Percentiles rank a stretch among this genome's conserved stretches.
phyloP scores from a whole-genome alignment of 2,797 vertebrate genomes.

The Aplochiton taeniatus region DNA sequence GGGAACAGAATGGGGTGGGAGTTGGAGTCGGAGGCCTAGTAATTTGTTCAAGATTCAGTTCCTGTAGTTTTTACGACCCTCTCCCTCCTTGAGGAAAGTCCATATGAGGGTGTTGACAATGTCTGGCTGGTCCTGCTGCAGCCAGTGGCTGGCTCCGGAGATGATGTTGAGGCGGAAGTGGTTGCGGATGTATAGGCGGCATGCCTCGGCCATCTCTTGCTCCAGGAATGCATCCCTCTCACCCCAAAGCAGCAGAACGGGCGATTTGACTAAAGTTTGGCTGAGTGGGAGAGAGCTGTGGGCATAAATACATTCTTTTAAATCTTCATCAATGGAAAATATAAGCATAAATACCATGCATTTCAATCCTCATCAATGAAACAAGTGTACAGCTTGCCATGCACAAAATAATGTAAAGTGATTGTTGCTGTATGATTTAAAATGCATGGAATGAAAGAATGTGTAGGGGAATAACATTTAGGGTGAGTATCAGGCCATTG shows the following conservation, averaged over 20 bases:
- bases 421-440: no score
- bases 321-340: no score
- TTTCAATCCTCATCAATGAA: no score
- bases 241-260: conserved; percentile 93
- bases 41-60: conserved; percentile 59
- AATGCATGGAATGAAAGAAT: no score
- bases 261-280: conserved; percentile 87
- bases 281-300: conserved; percentile 87
- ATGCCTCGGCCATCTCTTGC: conserved; percentile 94
- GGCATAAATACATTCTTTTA: conserved; percentile 42
- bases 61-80: conserved; percentile 83
- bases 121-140: conserved; percentile 97
- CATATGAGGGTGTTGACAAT: conserved; percentile 97
- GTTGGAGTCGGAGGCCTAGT: conserved; percentile 20
- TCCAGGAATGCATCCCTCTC: conserved; percentile 94
- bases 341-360: conserved; percentile 50
- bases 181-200: conserved; percentile 90
- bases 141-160: conserved; percentile 94
- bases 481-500: no score
- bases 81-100: conserved; percentile 96
- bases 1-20: conserved; percentile 3
- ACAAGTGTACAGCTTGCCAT: no score
- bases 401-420: no score
- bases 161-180: conserved; percentile 94
- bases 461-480: no score